Conservation (phyloP, 2,888 invertebrate species). For the Eudasyphora cyanicolor region DNA sequence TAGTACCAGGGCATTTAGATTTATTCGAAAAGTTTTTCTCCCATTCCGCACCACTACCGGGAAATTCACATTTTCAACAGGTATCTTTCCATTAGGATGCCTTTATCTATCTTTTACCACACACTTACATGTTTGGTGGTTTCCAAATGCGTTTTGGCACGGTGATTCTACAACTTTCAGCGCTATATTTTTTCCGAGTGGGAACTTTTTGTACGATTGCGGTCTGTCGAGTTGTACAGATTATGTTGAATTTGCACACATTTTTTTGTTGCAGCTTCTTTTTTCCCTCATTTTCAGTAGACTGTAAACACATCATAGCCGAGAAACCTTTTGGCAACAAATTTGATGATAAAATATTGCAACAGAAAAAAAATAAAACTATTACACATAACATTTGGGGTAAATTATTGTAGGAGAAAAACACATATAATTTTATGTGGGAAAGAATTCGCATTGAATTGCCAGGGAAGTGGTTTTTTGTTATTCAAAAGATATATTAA, state of each 20-base stretch:
- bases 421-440: no score
- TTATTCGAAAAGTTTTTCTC: slow-evolving; percentile 15
- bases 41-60: neutral
- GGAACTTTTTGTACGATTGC: neutral
- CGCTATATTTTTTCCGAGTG: neutral
- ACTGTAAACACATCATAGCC: neutral
- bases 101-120: neutral
- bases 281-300: neutral
- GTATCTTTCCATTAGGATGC: neutral
- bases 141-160: slow-evolving; percentile 20
- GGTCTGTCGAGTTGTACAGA: neutral
- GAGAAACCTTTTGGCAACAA: neutral
- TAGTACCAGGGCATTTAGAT: neutral
- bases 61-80: neutral
- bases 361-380: no score
- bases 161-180: neutral
- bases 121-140: neutral
- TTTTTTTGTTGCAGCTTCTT: neutral
- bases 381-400: no score
- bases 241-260: neutral
- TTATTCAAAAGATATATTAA: no score
- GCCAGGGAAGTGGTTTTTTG: neutral
- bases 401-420: neutral
- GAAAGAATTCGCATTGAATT: neutral
- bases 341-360: neutral